Evolutionary conservation across 30 jellyfish, hydroid and myxozoan genomes (phyloP).

Genomic region (Aurelia coerulea): DNA sequence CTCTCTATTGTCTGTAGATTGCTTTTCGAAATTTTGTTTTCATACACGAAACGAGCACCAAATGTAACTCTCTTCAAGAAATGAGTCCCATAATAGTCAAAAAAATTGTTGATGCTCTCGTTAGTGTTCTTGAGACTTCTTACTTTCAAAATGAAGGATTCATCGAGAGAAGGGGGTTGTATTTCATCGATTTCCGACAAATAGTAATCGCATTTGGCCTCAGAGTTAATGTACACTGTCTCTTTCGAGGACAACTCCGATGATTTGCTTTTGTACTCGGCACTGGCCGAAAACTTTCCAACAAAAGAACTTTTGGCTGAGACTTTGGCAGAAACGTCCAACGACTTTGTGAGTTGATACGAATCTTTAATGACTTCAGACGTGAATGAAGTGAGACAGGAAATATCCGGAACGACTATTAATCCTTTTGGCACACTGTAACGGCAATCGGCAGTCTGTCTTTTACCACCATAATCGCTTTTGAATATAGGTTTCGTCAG

Average conservation of each 20-base stretch:
- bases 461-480: constrained; percentile 30
- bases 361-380: constrained; percentile 43
- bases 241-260: constrained; percentile 55
- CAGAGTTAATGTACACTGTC: constrained; percentile 48
- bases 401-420: constrained; percentile 62
- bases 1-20: not conserved
- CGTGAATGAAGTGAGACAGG: constrained; percentile 82
- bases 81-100: constrained; percentile 68
- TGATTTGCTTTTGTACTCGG: constrained; percentile 41
- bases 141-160: constrained; percentile 32
- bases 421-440: constrained; percentile 56
- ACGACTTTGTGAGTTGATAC: not conserved
- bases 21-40: constrained; percentile 55
- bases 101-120: constrained; percentile 25
- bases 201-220: constrained; percentile 70
- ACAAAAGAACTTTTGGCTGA: no score
- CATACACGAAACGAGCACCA: constrained; percentile 73
- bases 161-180: constrained; percentile 52
- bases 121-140: not conserved
- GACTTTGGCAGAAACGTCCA: no score
- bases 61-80: constrained; percentile 51
- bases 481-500: constrained; percentile 62
- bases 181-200: constrained; percentile 54
- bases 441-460: constrained; percentile 71
- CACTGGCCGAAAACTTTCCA: constrained; percentile 60